These are phyloP conservation scores for Lordiphosa clarofinis DNA, from an alignment of 1,140 invertebrate genomes.

Conservation along the genomic window DNA sequence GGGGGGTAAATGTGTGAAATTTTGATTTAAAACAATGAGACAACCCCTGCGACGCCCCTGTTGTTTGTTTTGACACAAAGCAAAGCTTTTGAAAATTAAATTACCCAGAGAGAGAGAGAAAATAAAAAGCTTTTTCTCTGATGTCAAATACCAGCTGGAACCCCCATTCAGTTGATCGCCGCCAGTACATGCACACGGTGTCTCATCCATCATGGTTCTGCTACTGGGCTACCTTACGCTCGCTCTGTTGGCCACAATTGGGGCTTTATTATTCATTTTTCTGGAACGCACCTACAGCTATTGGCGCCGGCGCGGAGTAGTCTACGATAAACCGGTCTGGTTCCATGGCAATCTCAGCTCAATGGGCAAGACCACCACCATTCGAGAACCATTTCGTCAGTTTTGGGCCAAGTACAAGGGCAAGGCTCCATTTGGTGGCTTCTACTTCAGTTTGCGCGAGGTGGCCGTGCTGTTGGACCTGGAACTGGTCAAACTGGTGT, in stretches of 20 bases:
- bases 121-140: background rate
- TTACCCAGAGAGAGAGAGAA: background rate
- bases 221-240: constrained; percentile 28
- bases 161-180: constrained; percentile 3
- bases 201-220: constrained; percentile 1
- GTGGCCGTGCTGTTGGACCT: constrained; percentile 79
- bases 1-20: too few relatives aligned
- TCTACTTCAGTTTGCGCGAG: constrained; percentile 37
- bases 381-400: constrained; percentile 37
- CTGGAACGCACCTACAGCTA: constrained; percentile 41
- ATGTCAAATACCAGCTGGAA: constrained; percentile 1
- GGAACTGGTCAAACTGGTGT: constrained; percentile 82
- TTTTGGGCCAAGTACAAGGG: constrained; percentile 70
- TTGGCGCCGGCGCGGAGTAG: constrained; percentile 79
- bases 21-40: too few relatives aligned
- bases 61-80: too few relatives aligned
- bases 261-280: constrained; percentile 8
- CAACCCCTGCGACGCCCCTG: too few relatives aligned
- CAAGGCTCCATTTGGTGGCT: constrained; percentile 42
- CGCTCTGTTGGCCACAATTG: constrained; percentile 3
- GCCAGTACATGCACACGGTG: background rate
- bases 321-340: constrained; percentile 67
- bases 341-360: constrained; percentile 65
- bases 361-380: constrained; percentile 27
- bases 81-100: background rate